phyloP scores from a whole-genome alignment of 2,113 vertebrate species.

The Tympanuchus pallidicinctus region DNA sequence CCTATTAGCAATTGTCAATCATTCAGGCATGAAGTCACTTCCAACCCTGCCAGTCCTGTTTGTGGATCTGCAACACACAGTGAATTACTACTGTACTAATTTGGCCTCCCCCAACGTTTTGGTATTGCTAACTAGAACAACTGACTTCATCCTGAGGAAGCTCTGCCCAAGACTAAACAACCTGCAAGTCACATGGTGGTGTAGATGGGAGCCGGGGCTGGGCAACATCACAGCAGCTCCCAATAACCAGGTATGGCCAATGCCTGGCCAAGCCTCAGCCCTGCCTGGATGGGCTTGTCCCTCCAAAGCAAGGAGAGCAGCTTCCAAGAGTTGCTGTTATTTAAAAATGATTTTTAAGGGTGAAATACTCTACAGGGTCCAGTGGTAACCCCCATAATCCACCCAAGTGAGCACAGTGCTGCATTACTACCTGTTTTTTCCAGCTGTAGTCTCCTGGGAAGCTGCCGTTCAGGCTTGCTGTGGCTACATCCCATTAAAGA shows the following conservation, averaged over 20 bases:
- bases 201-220: accelerated
- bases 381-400: neutral
- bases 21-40: conserved; percentile 32
- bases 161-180: neutral
- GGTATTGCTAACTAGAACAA: neutral
- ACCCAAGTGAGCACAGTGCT: neutral
- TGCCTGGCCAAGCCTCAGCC: neutral
- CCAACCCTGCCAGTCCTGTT: conserved; percentile 1
- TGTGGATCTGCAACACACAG: conserved; percentile 6
- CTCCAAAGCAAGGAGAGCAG: neutral
- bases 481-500: neutral
- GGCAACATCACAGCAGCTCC: neutral
- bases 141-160: conserved; percentile 32
- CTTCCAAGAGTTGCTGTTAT: neutral
- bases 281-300: neutral
- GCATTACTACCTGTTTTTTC: neutral
- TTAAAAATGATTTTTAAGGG: neutral
- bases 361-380: neutral
- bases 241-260: neutral
- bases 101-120: neutral
- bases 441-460: accelerated
- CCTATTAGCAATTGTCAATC: conserved; percentile 62
- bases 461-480: neutral
- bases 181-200: neutral
- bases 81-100: neutral